A percentile compares a stretch with the other conserved stretches of the same genome.
phyloP scores from a whole-genome alignment of 1,140 invertebrate species.

The Tetranychus urticae region DNA sequence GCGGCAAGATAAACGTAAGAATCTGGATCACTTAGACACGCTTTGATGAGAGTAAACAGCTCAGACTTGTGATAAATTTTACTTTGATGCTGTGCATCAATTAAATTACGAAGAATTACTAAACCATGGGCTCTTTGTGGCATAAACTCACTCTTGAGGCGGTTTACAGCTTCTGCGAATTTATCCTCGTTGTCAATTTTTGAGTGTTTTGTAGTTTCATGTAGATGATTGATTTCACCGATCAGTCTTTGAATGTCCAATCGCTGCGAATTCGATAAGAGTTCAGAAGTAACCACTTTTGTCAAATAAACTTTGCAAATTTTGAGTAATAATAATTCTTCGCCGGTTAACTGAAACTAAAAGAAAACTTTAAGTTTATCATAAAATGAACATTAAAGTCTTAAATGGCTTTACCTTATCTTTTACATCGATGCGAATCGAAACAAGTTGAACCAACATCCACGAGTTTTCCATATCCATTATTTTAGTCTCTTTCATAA shows the following conservation, averaged over 20 bases:
- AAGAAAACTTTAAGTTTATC: neutral
- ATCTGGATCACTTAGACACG: constrained; percentile 48
- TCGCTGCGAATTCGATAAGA: neutral
- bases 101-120: constrained; percentile 40
- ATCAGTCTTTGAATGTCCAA: neutral
- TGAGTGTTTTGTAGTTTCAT: constrained; percentile 1
- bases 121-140: constrained; percentile 54
- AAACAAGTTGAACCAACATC: neutral
- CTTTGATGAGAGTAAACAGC: constrained; percentile 29
- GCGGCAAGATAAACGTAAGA: constrained; percentile 58
- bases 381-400: neutral
- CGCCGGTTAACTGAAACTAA: neutral
- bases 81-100: constrained; percentile 36
- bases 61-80: constrained; percentile 35
- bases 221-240: neutral
- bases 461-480: neutral
- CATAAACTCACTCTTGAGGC: constrained; percentile 44
- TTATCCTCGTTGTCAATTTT: neutral
- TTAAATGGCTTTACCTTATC: neutral
- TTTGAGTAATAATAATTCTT: neutral
- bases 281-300: neutral
- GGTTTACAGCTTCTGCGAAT: constrained; percentile 27
- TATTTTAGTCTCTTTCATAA: neutral
- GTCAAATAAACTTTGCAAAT: neutral
- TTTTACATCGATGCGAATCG: neutral